Evolutionary conservation across 2,888 invertebrate genomes (phyloP), one percentile per base, ranked within the genome.

Genomic region (Limnephilus auricula): DNA sequence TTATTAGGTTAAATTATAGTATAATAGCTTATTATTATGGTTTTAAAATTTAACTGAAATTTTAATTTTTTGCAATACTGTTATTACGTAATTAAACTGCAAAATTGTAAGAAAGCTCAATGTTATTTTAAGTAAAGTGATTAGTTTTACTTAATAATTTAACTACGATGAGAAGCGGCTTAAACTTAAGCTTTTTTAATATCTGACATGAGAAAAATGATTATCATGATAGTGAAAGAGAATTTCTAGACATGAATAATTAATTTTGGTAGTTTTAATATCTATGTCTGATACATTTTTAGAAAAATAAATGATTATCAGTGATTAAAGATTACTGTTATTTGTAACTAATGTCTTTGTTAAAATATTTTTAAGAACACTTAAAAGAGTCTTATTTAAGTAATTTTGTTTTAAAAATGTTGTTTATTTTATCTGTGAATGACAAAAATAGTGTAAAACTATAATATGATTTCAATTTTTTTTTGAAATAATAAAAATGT

Each of bases 11-110:
- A 80, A 45, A 45, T 12, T 34, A 15, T 9, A 12, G 18, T 82
- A 15, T 9, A 12, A 9, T 82, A 6, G 15, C 32, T 82, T 32
- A 82, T 34, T 10, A 15, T 12, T 25, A 10, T 34, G 34, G 25
- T 34, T 31, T 25, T 65, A 6, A 34, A 31, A 82, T 82, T 82
- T 82, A 82, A 82, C 82, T 82, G 82, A 82, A 82, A 82, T 82
- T 82, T 82, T 32, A 82, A 82, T n/a, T 15, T 32, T 82, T 82
- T 82, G 32, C 6, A n/a, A n/a, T 65, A 5, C 5, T 65, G 13
- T 30, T 80, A 80, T 25, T 82, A 34, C 32, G 13, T 32, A 82
- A n/a, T 34, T 3, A 18, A 34, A 82, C 34, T 82, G 32, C 65
- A 82, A 32, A 25, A 25, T 34, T 37, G 25, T 82, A 82, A 82